phyloP scores from a whole-genome alignment of 1,140 invertebrate species.

The Aphis gossypii region DNA sequence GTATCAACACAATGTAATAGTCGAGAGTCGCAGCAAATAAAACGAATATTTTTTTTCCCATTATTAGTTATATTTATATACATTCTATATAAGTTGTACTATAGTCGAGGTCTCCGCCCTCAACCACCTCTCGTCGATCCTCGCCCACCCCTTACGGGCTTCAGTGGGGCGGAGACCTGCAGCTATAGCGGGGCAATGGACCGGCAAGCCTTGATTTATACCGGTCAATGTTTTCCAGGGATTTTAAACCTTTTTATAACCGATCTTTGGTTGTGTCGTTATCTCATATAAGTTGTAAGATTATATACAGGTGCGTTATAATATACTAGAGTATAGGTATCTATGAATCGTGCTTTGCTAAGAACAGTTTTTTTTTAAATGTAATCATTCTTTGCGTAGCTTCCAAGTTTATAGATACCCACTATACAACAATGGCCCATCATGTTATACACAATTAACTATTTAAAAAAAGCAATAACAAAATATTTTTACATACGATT shows the following conservation, averaged over 20 bases:
- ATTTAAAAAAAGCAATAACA: too few relatives aligned
- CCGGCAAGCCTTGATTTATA: neutral
- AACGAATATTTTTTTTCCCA: neutral
- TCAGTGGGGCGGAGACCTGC: neutral
- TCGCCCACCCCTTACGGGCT: neutral
- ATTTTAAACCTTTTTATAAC: neutral
- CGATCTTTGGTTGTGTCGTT: neutral
- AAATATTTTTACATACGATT: too few relatives aligned
- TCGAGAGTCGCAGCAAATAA: neutral
- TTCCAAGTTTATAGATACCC: neutral
- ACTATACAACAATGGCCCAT: neutral
- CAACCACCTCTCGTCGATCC: neutral
- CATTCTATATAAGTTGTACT: neutral
- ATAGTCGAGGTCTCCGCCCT: neutral
- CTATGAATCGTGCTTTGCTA: neutral
- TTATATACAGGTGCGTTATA: neutral
- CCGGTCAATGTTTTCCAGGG: neutral
- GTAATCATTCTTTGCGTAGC: neutral
- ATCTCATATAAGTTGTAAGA: neutral
- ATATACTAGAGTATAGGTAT: neutral
- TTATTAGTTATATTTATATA: slow-evolving; percentile 8
- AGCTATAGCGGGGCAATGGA: neutral
- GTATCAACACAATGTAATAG: slow-evolving; percentile 4
- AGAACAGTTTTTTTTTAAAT: neutral
- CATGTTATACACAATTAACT: too few relatives aligned